These are phyloP conservation scores for Ornithorhynchus anatinus DNA, from an alignment of 2,113 vertebrate species.

Conservation along the genomic window DNA sequence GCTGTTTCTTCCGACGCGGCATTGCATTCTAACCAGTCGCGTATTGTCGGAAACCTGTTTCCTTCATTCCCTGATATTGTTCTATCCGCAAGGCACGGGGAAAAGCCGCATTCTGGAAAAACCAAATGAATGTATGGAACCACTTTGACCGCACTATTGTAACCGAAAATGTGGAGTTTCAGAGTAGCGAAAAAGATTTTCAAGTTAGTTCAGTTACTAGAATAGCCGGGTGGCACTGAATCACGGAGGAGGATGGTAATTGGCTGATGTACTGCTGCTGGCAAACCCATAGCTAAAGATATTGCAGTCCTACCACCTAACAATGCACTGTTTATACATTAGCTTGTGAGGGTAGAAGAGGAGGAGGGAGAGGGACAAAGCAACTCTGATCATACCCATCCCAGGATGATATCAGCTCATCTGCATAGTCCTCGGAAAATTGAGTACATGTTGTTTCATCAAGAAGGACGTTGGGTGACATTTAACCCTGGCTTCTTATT, in stretches of 20 bases:
- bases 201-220: neutral
- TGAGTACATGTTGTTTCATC: neutral
- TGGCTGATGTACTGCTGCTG: neutral
- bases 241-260: neutral
- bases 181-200: neutral
- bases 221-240: neutral
- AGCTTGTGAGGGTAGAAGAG: neutral
- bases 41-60: too few species aligned
- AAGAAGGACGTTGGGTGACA: neutral
- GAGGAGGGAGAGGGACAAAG: neutral
- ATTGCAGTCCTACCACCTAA: neutral
- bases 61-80: too few species aligned
- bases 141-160: neutral
- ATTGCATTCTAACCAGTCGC: too few species aligned
- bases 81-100: neutral
- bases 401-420: neutral
- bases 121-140: neutral
- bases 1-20: too few species aligned
- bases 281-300: neutral
- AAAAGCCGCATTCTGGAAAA: neutral
- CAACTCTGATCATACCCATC: neutral
- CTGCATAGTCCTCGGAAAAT: neutral
- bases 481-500: neutral
- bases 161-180: neutral
- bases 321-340: slow-evolving; percentile 30